Evolutionary conservation across 2,113 vertebrate genomes (phyloP), one percentile per base, ranked within the genome.

Genomic region (Embiotoca jacksoni): DNA sequence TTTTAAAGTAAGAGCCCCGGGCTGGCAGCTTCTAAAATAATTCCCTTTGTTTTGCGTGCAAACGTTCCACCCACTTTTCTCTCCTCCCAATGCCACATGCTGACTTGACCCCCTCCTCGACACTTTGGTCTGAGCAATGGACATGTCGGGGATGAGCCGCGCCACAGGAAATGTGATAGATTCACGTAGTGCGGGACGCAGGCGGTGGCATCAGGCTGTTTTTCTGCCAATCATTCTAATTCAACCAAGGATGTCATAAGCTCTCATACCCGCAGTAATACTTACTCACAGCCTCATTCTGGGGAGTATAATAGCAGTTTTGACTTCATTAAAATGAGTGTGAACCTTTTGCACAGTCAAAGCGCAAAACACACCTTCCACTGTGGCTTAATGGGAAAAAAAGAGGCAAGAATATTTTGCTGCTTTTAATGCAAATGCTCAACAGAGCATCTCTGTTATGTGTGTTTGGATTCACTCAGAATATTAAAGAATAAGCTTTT

Each of bases 201-300:
- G 61, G 36, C 9, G 9, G 4, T 33, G 55, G 61, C 82, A 76
- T 84, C 86, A 37, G 75, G 36, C 83, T 82, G 83, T 86, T 89
- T 73, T 87, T 91, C 76, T 66, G 79, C 88, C 89, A 92, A 91
- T 91, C 90, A 91, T 84, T 74, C 70, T 78, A 76, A 54, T 79
- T 82, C 61, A 46, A 64, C n/a, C 6, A 37, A 33, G 62, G 44
- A 74, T 62, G 69, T 88, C 76, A 81, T 70, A 61, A 47, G 64
- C 63, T 46, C 50, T 60, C 59, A 75, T 14, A 52, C 3, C 15
- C 53, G 6, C 65, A 7, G 53, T 72, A 67, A 77, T 70, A 57
- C 50, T 2, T 59, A 41, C 63, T 86, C 78, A 53, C 53, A 46
- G 64, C 58, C 53, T 74, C 61, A 67, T 69, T 73, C 52, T 70